Evolutionary conservation across 2,797 vertebrate genomes (phyloP), one percentile per base, ranked within the genome.

Genomic region (Kryptolebias ocellatus): DNA sequence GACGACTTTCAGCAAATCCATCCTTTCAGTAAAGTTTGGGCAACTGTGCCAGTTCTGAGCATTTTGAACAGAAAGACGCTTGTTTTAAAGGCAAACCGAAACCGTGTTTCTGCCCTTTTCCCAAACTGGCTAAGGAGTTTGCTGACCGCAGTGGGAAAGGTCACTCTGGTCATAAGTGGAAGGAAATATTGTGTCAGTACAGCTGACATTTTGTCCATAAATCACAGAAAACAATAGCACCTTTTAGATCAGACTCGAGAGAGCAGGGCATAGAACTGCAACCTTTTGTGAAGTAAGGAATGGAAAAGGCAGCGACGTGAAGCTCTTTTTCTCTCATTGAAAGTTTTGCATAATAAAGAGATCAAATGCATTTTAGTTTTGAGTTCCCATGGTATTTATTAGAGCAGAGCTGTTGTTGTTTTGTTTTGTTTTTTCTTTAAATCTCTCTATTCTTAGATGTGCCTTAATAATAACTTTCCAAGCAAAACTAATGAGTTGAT

Each of bases 181-280:
- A 81, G 84, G 83, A 84, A 81, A 75, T 77, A 73, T 81, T 84
- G 74, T 60, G 75, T 60, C 75, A 44, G 20, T 15, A 37, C 51
- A 72, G 68, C 64, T 44, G 58, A 78, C 73, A 81, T 78, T 68
- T 66, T 73, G 72, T 52, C 50, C 58, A 76, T 81, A 79, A 78
- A 84, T 83, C 76, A 63, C 14, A 34, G 56, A 71, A 68, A 87
- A 89, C 85, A 88, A 88, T 83, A 53, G 46, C 64, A 74, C 55
- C 60, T 53, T 76, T 47, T 57, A 77, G 70, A 76, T 74, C 62
- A 83, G 71, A 65, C 74, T 59, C 53, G 44, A 71, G 20, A 71
- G 54, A 80, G 55, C 49, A 78, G 70, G 49, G 56, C 70, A 67
- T 54, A 74, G 84, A 81, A 73, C 39, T 31, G 56, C 55, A 62